Evolutionary conservation across 2,797 vertebrate genomes (phyloP).

Genomic region (Pseudotriccus pelzelni): DNA sequence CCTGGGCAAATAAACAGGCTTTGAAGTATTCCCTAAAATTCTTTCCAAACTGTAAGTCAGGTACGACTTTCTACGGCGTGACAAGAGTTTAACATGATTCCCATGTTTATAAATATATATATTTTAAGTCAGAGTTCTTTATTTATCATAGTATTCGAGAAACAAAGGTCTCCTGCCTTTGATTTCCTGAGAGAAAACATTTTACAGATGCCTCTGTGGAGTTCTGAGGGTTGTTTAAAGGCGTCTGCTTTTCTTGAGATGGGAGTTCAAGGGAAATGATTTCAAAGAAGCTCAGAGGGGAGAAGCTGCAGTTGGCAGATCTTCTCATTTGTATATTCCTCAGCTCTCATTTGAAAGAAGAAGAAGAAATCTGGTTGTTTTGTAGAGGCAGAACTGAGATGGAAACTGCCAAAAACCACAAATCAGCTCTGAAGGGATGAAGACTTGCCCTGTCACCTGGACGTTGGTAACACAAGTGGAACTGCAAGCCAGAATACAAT

Average conservation of each 20-base stretch:
- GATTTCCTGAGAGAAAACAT: conserved; percentile 53
- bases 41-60: conserved; percentile 12
- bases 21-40: conserved; percentile 13
- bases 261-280: conserved; percentile 60
- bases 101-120: not conserved
- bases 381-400: not conserved
- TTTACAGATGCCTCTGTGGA: conserved; percentile 5
- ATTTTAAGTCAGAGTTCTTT: conserved; percentile 22
- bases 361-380: not conserved
- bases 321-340: conserved; percentile 44
- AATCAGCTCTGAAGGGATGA: not conserved
- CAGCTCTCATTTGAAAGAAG: not conserved
- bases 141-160: conserved; percentile 51
- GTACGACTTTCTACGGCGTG: not conserved
- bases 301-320: not conserved
- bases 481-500: not conserved
- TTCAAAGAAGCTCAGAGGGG: conserved; percentile 57
- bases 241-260: conserved; percentile 33
- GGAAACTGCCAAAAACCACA: not conserved
- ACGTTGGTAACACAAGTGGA: not conserved
- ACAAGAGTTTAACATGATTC: conserved; percentile 7
- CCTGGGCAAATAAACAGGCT: conserved; percentile 6
- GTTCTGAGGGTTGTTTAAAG: conserved; percentile 64
- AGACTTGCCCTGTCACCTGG: not conserved
- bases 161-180: conserved; percentile 52